Conservation (phyloP, 2,888 invertebrate species). For the Polia nebulosa region DNA sequence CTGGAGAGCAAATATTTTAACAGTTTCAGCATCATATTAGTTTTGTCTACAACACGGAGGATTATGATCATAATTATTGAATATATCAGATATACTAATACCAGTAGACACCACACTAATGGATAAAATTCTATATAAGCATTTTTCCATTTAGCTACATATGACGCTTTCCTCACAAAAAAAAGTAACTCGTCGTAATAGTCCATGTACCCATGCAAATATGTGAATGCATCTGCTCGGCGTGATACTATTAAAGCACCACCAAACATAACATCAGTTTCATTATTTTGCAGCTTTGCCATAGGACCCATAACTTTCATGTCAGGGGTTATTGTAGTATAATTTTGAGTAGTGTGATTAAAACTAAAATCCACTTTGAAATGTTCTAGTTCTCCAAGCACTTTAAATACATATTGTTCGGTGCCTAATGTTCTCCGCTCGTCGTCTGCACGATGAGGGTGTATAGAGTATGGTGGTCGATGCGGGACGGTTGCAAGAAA, state of each 20-base stretch:
- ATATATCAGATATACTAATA: constrained; percentile 30
- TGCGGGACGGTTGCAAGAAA: constrained; percentile 66
- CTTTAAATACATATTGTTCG: constrained; percentile 48
- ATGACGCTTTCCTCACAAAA: constrained; percentile 30
- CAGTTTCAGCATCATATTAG: constrained; percentile 42
- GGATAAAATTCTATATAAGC: constrained; percentile 60
- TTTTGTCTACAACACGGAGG: constrained; percentile 48
- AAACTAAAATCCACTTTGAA: constrained; percentile 45
- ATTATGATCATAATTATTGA: constrained; percentile 39
- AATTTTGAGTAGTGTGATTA: not conserved
- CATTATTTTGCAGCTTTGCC: constrained; percentile 40
- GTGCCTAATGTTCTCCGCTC: constrained; percentile 26
- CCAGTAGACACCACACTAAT: constrained; percentile 39
- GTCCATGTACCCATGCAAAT: constrained; percentile 48
- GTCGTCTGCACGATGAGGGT: constrained; percentile 36
- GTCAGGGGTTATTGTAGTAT: constrained; percentile 15
- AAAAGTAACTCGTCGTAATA: constrained; percentile 44
- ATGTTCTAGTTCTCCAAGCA: constrained; percentile 44
- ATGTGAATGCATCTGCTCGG: constrained; percentile 38
- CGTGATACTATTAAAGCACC: constrained; percentile 12
- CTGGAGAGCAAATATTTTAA: constrained; percentile 41
- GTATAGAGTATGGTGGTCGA: constrained; percentile 42
- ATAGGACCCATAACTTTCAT: constrained; percentile 40
- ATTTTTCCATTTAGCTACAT: constrained; percentile 53
- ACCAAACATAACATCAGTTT: constrained; percentile 49